Evolutionary conservation across 1,140 invertebrate genomes (phyloP), one percentile per base, ranked within the genome.

Genomic region (Drosophila sp.): DNA sequence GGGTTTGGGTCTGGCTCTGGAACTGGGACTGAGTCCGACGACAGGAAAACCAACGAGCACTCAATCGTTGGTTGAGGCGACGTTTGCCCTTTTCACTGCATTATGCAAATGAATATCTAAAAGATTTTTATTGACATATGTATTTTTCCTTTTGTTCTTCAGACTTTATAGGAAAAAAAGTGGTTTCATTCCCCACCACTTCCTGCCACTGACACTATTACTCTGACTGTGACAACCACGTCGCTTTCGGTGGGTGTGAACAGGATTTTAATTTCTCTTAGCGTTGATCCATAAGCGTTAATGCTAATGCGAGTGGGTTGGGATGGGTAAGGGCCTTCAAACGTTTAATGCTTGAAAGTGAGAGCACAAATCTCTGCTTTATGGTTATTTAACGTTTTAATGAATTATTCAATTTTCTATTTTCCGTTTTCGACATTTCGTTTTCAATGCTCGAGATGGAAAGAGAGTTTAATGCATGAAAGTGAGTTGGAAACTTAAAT

Each of bases 71-170:
- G 54, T 56, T 67, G 18, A 34, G 61, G 18, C 58, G 45, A 25
- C 69, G 51, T 72, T 87, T 87, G 84, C 83, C 83, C 83, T 89
- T 89, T 89, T 89, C 83, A 89, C 83, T 89, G 83, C 83, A 89
- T 89, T 89, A 89, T 89, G 83, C 79, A 89, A 89, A 89, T 89
- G 80, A 61, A 56, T 53, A 64, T 70, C 76, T 62, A 63, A 82
- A 71, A 78, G 81, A 84, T 83, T 89, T 89, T 89, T 89, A 89
- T 89, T 89, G 83, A 89, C 83, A 89, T 89, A 89, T 89, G 79
- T 89, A 89, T 89, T 76, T 59, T 59, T 61, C 16, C 4, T 41
- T 27, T 51, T 45, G 16, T 61, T 38, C 5, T 27, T 25, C 43
- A 11, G 2, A 54, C n/a, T 16, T 11, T 51, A 7, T 66, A 29